Percentiles rank a stretch among this genome's conserved stretches.
Conservation (phyloP, 2,888 invertebrate genomes). For the Drosophila sordidapex region DNA sequence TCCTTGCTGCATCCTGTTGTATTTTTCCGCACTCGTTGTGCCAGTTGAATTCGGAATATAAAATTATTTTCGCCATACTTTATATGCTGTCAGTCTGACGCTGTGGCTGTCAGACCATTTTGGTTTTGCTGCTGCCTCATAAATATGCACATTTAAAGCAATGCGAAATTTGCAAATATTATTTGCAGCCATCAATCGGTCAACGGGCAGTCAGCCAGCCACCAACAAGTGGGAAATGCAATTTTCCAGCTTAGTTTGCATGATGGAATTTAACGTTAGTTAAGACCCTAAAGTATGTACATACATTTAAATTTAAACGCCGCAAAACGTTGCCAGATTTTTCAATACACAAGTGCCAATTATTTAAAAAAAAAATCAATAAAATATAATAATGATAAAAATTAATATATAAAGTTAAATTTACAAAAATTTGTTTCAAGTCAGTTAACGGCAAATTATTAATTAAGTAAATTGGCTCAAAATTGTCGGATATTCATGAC, state of each 20-base stretch:
- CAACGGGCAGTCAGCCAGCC: slow-evolving; percentile 14
- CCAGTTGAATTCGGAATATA: slow-evolving; percentile 6
- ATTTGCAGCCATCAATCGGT: slow-evolving; percentile 52
- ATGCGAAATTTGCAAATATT: slow-evolving; percentile 54
- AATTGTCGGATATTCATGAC: slow-evolving; percentile 6
- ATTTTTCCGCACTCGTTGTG: slow-evolving; percentile 12
- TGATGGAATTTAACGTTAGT: slow-evolving; percentile 8
- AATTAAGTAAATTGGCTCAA: slow-evolving; percentile 70
- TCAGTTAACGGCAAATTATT: slow-evolving; percentile 47
- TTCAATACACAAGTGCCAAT: not conserved
- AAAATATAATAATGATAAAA: not conserved
- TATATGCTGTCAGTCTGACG: slow-evolving; percentile 3
- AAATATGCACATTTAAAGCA: slow-evolving; percentile 63
- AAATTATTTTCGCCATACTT: slow-evolving; percentile 26
- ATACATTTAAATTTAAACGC: slow-evolving; percentile 20
- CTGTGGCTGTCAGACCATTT: slow-evolving; percentile 1
- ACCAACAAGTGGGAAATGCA: slow-evolving; percentile 66
- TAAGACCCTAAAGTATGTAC: slow-evolving; percentile 27
- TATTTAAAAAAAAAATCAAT: not conserved
- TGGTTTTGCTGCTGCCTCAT: slow-evolving; percentile 39
- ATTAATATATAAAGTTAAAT: no score
- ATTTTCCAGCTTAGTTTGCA: slow-evolving; percentile 10
- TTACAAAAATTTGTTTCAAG: not conserved
- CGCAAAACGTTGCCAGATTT: slow-evolving; percentile 3
- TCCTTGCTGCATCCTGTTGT: slow-evolving; percentile 23